Evolutionary conservation across 2,888 invertebrate genomes (phyloP).

Genomic region (Trypoxylon attenuatum): DNA sequence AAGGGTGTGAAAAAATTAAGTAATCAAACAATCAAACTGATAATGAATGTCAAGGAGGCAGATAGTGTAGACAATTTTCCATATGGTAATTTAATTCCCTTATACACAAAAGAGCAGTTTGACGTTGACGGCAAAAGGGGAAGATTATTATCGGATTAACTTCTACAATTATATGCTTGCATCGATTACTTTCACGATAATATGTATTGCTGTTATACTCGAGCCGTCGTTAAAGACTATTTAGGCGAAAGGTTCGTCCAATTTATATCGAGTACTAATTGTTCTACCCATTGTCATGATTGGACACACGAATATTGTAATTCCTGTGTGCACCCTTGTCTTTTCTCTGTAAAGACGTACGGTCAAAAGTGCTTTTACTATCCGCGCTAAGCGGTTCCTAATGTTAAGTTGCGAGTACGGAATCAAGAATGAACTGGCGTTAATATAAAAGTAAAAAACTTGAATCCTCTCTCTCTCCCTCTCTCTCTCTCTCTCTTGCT

Average conservation of each 20-base stretch:
- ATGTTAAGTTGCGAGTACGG: constrained; percentile 19
- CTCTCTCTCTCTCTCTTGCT: constrained; percentile 16
- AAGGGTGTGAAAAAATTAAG: neutral
- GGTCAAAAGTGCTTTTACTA: neutral
- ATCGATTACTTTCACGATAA: neutral
- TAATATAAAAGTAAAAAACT: too few species aligned
- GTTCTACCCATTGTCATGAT: neutral
- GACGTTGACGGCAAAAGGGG: too few species aligned
- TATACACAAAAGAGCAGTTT: too few species aligned
- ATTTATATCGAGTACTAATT: neutral
- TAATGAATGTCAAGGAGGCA: constrained; percentile 2
- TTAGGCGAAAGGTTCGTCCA: neutral
- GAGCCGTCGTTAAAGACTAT: neutral
- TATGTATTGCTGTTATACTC: neutral
- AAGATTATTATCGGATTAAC: too few species aligned
- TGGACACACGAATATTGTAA: neutral
- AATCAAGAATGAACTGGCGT: constrained; percentile 1
- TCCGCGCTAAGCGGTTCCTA: constrained; percentile 4
- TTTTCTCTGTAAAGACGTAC: neutral
- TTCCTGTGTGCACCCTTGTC: neutral
- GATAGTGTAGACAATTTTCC: neutral
- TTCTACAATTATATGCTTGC: too few species aligned
- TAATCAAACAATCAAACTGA: neutral
- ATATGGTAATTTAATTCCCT: neutral
- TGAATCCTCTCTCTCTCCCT: too few species aligned